Evolutionary conservation across 2,113 vertebrate species (phyloP).

Genomic region (Thamnaconus septentrionalis): DNA sequence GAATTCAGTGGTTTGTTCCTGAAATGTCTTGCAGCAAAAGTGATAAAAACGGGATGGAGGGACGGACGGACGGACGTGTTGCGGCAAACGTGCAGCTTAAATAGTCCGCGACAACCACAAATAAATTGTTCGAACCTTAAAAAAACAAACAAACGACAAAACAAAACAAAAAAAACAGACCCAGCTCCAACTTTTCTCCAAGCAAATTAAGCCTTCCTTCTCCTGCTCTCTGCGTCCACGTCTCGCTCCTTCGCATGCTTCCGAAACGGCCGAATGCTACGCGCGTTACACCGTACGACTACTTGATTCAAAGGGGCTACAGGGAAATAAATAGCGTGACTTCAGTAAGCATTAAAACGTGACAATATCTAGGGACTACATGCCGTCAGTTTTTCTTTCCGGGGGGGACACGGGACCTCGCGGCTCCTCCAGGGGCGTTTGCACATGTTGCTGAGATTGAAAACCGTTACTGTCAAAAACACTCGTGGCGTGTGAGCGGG

Average conservation of each 20-base stretch:
- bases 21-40: neutral
- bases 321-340: slow-evolving; percentile 44
- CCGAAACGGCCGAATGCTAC: slow-evolving; percentile 32
- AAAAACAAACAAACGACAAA: neutral
- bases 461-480: slow-evolving; percentile 32
- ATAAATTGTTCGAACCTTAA: slow-evolving; percentile 8
- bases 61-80: too few relatives aligned
- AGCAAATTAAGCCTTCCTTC: slow-evolving; percentile 22
- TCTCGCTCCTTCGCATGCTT: slow-evolving; percentile 43
- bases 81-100: too few relatives aligned
- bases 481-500: neutral
- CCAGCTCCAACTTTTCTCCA: slow-evolving; percentile 27
- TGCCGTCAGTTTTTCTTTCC: neutral
- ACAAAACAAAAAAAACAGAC: slow-evolving; percentile 11
- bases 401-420: slow-evolving; percentile 7
- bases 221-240: slow-evolving; percentile 15
- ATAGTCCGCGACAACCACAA: neutral
- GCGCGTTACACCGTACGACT: slow-evolving; percentile 28
- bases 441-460: slow-evolving; percentile 24
- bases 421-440: neutral
- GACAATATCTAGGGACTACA: slow-evolving; percentile 1
- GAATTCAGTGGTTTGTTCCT: neutral
- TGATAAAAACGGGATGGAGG: too few relatives aligned
- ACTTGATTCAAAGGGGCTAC: slow-evolving; percentile 40
- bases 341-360: slow-evolving; percentile 14